Percentiles rank a stretch among this genome's conserved stretches.
phyloP scores from a whole-genome alignment of 2,113 vertebrate genomes.

The Neodon shergylaensis region DNA sequence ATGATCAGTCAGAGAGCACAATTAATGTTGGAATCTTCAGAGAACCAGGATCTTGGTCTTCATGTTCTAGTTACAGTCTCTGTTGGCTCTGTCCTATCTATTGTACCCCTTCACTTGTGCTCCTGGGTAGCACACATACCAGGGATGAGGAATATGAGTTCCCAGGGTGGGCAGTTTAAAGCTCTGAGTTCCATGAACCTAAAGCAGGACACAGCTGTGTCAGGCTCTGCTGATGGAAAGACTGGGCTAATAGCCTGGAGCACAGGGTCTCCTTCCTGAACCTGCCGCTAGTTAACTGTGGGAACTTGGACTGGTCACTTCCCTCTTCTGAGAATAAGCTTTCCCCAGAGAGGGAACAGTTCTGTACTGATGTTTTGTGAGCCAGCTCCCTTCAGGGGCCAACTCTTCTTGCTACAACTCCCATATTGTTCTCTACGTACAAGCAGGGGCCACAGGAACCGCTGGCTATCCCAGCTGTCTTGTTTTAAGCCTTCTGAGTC shows the following conservation, averaged over 20 bases:
- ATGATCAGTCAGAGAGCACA: background rate
- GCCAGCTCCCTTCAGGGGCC: background rate
- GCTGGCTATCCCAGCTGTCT: background rate
- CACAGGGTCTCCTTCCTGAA: background rate
- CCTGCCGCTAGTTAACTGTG: too few species aligned
- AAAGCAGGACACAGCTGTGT: accelerated
- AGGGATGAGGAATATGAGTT: background rate
- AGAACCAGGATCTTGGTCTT: background rate
- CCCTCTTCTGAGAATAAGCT: background rate
- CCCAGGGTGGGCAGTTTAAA: background rate
- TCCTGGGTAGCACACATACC: background rate
- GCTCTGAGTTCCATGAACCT: background rate
- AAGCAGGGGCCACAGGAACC: background rate
- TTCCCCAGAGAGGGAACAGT: background rate
- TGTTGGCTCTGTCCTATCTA: background rate
- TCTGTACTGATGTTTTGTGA: background rate
- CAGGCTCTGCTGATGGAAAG: accelerated
- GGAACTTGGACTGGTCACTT: background rate
- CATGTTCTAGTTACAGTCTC: accelerated
- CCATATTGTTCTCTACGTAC: accelerated
- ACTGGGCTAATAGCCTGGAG: background rate
- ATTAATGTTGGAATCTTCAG: background rate
- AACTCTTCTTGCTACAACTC: background rate
- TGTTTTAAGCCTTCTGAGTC: background rate
- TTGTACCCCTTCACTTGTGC: too few species aligned